A percentile compares a stretch with the other conserved stretches of the same genome.
Evolutionary conservation across 2,797 vertebrate species (phyloP).

Genomic region (Ctenopoma multispine): DNA sequence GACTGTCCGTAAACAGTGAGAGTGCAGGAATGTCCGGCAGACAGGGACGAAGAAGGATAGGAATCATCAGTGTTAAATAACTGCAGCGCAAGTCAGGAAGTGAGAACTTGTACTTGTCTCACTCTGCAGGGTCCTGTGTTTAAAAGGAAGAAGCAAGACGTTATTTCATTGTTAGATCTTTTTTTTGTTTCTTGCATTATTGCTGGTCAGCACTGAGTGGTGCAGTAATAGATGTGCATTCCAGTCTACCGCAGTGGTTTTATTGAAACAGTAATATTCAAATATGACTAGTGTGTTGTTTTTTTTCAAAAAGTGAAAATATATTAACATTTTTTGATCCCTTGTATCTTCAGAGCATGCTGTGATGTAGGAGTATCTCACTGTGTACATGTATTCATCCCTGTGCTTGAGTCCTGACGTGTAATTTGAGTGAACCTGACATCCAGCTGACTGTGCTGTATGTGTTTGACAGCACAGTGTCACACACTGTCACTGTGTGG

Average conservation of each 20-base stretch:
- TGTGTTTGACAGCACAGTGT: constrained; percentile 26
- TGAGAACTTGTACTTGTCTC: constrained; percentile 15
- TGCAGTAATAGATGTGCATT: neutral
- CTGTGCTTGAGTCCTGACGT: constrained; percentile 17
- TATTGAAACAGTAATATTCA: neutral
- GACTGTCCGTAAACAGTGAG: constrained; percentile 37
- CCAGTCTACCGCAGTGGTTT: neutral
- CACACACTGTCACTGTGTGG: constrained; percentile 15
- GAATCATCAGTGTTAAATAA: constrained; percentile 35
- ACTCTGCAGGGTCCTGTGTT: neutral
- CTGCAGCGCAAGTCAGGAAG: constrained; percentile 44
- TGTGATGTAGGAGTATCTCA: too few species aligned
- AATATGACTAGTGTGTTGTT: too few species aligned
- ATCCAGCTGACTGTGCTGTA: neutral
- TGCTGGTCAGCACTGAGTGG: neutral
- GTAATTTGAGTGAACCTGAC: constrained; percentile 39
- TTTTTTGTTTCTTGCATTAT: too few species aligned
- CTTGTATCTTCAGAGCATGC: too few species aligned
- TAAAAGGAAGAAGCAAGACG: too few species aligned
- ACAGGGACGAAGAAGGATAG: constrained; percentile 16
- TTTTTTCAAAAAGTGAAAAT: neutral
- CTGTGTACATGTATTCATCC: neutral
- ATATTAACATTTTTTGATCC: too few species aligned
- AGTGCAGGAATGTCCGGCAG: constrained; percentile 51
- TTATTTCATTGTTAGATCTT: too few species aligned